Percentiles rank a stretch among this genome's conserved stretches.
These are phyloP conservation scores for Drosophila nigromelanica DNA, from an alignment of 1,140 invertebrate genomes.

Conservation along the genomic window DNA sequence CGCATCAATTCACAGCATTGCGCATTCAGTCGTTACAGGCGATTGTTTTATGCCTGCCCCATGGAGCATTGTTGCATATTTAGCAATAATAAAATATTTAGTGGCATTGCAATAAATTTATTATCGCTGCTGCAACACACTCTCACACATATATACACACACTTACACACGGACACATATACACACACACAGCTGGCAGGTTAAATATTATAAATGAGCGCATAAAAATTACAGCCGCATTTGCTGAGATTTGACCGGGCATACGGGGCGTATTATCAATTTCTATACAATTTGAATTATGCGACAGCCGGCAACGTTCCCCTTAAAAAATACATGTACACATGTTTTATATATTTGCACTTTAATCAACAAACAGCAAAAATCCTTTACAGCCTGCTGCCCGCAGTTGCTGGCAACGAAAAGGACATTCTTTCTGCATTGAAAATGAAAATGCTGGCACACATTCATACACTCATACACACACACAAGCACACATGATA, in stretches of 20 bases:
- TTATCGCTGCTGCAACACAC: constrained; percentile 49
- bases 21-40: constrained; percentile 69
- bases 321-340: not conserved
- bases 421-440: constrained; percentile 42
- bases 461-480: constrained; percentile 7
- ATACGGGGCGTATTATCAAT: constrained; percentile 48
- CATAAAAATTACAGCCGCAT: constrained; percentile 51
- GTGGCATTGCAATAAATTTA: constrained; percentile 79
- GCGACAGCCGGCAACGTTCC: constrained; percentile 6
- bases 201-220: constrained; percentile 62
- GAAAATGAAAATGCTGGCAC: constrained; percentile 30
- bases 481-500: constrained; percentile 22
- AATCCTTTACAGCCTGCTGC: constrained; percentile 12
- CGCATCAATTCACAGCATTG: constrained; percentile 44
- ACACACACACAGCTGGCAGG: constrained; percentile 26
- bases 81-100: constrained; percentile 83
- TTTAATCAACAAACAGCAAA: constrained; percentile 32
- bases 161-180: not conserved
- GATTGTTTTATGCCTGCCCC: constrained; percentile 73
- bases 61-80: constrained; percentile 74
- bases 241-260: constrained; percentile 33
- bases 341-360: constrained; percentile 6
- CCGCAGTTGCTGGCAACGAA: constrained; percentile 14
- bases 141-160: constrained; percentile 3
- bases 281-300: constrained; percentile 50